Evolutionary conservation across 2,888 invertebrate species (phyloP).

Genomic region (Anaspis maculata): DNA sequence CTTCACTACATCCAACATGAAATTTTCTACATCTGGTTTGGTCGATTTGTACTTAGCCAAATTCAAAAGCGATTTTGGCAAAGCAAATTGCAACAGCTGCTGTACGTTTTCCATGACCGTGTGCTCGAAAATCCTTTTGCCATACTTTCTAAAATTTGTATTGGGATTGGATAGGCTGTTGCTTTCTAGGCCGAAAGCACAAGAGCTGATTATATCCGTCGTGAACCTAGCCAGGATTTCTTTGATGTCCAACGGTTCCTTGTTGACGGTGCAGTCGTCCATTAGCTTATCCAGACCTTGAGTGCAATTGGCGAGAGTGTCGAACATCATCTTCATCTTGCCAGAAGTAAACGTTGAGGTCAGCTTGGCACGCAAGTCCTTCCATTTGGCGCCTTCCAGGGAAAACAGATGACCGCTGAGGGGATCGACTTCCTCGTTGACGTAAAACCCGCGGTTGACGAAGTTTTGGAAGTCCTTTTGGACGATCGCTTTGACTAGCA

Average conservation of each 20-base stretch:
- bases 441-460: slow-evolving; percentile 28
- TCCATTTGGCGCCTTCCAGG: slow-evolving; percentile 38
- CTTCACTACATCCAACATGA: slow-evolving; percentile 40
- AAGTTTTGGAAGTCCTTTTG: slow-evolving; percentile 36
- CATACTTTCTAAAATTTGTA: slow-evolving; percentile 38
- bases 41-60: slow-evolving; percentile 3
- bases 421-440: slow-evolving; percentile 31
- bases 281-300: slow-evolving; percentile 26
- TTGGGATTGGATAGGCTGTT: slow-evolving; percentile 47
- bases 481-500: slow-evolving; percentile 32
- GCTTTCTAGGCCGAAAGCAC: slow-evolving; percentile 52
- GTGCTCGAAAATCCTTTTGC: slow-evolving; percentile 13
- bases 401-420: slow-evolving; percentile 27
- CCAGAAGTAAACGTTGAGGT: slow-evolving; percentile 42
- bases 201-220: slow-evolving; percentile 45
- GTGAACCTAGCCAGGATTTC: slow-evolving; percentile 42
- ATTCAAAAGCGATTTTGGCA: not conserved
- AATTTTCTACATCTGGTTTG: slow-evolving; percentile 23
- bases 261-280: slow-evolving; percentile 16
- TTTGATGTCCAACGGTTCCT: slow-evolving; percentile 37
- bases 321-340: slow-evolving; percentile 42
- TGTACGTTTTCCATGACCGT: slow-evolving; percentile 13
- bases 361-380: slow-evolving; percentile 35
- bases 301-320: slow-evolving; percentile 28
- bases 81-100: slow-evolving; percentile 5